Percentiles rank a stretch among this genome's conserved stretches.
phyloP scores from a whole-genome alignment of 2,888 invertebrate species.

The Drosophila affinis region DNA sequence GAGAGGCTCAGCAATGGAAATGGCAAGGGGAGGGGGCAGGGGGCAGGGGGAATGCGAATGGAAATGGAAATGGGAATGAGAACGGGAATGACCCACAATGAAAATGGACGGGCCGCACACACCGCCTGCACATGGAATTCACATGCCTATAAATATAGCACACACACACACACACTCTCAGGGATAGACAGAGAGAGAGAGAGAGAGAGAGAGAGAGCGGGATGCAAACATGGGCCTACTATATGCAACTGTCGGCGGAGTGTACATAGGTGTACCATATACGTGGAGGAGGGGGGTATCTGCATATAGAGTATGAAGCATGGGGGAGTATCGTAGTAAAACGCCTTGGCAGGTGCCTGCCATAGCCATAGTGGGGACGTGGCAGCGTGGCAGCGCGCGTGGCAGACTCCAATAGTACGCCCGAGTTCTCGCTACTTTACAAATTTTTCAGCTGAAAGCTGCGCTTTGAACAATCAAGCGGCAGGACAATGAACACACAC shows the following conservation, averaged over 20 bases:
- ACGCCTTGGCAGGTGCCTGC: slow-evolving; percentile 61
- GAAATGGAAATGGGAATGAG: slow-evolving; percentile 50
- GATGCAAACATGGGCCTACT: slow-evolving; percentile 32
- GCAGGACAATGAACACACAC: slow-evolving; percentile 48
- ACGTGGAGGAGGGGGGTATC: slow-evolving; percentile 23
- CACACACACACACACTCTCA: slow-evolving; percentile 44
- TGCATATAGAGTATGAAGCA: slow-evolving; percentile 17
- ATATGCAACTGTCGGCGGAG: slow-evolving; percentile 21
- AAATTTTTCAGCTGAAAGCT: slow-evolving; percentile 71
- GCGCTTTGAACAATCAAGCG: slow-evolving; percentile 75
- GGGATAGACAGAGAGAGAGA: neutral
- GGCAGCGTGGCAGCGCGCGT: neutral
- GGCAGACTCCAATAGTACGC: slow-evolving; percentile 43
- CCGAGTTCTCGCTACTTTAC: slow-evolving; percentile 51
- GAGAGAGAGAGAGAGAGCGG: slow-evolving; percentile 5
- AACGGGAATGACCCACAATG: slow-evolving; percentile 73
- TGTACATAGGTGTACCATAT: slow-evolving; percentile 11
- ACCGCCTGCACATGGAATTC: slow-evolving; percentile 53
- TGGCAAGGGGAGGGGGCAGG: slow-evolving; percentile 46
- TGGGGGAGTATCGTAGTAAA: slow-evolving; percentile 60
- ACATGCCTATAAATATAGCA: slow-evolving; percentile 71
- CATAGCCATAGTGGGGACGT: slow-evolving; percentile 13
- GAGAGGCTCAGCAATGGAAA: slow-evolving; percentile 27
- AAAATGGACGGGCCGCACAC: slow-evolving; percentile 57
- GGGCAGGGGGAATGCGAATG: slow-evolving; percentile 47